Evolutionary conservation across 2,888 invertebrate genomes (phyloP), one percentile per base, ranked within the genome.

Genomic region (Eueremaeus valkanovi): DNA sequence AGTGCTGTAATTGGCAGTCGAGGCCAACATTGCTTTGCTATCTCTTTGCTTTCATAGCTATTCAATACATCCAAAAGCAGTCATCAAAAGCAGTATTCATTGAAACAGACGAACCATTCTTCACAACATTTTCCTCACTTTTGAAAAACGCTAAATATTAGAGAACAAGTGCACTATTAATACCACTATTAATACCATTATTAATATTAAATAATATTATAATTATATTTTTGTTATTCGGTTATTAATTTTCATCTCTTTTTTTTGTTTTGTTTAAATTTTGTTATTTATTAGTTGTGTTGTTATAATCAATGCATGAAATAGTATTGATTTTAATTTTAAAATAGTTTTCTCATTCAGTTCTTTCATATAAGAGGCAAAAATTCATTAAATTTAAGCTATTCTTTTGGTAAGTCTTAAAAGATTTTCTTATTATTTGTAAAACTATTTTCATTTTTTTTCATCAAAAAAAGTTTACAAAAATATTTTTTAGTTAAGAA

Each of bases 1-100:
- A 33, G 63, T 63, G 31, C 63, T 63, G 27, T 63, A 63, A 63
- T 63, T 63, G 63, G 63, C 63, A 63, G 63, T 63, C 31, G 63
- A 63, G 27, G 63, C 24, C 63, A 63, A 31, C 63, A 18, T 18
- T 6, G 5, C 33, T 16, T 18, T 16, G 31, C 18, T 16, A 29
- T 29, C 58, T 58, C 63, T 63, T 55, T 63, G 27, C 21, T 29
- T 27, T 9, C 18, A 29, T 63, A 63, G 9, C 31, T 33, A 63
- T 29, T 63, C 11, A 6, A 18, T 9, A 31, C 3, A 31, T n/a
- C 27, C 63, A 24, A 63, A 63, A 63, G 63, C 63, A 63, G 63
- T 63, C 33, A 63, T 63, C 58, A 58, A 58, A 58, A 6, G 11
- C 27, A 24, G 3, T 5, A 40, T 9, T 24, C 21, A 63, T 11